Base-by-base conservation (phyloP, 2,888 invertebrate species). In the Drosophila nr. medialis region DNA sequence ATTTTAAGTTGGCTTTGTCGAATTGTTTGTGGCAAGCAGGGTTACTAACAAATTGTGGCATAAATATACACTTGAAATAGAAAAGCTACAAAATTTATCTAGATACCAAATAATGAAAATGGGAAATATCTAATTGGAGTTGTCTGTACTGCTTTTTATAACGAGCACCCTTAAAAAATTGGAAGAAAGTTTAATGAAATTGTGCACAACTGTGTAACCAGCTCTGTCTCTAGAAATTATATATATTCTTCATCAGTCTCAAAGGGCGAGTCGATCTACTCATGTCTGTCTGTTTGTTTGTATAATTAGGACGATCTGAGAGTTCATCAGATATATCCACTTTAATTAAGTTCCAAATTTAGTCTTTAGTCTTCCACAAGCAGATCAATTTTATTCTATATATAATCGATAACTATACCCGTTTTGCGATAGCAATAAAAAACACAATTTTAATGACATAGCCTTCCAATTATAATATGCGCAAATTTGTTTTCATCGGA, bases 1-100 rank as follows among this genome's bases (percentile, higher is more conserved):
- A 48, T 72, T 66, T 61, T 29, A 18, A n/a, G 18, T 63, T 59
- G 34, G 10, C n/a, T 48, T 24, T n/a, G 18, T 58, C 21, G 18
- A 38, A 36, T n/a, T 27, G 11, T 11, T 18, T 49, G 49, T 11
- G 18, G 27, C 49, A 15, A 24, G 7, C n/a, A 45, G 45, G 45
- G 21, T 15, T 7, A 7, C 21, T 21, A 21, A 21, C 21, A 13
- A 21, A 13, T 42, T 42, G 2, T 42, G 15, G 42, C 21, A 21
- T 13, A 8, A 7, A 21, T 21, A 45, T 21, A 4, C 45, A 15
- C 10, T 11, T 53, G 2, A n/a, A 50, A 30, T 30, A 15, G 30
- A 21, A 49, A 11, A 29, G 18, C 27, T 1, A 18, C 0, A 2
- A 40, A 32, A 13, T 42, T 7, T 6, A 13, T 42, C 21, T 24